These are phyloP conservation scores for Perdita meconis DNA, from an alignment of 2,888 invertebrate species.

Conservation along the genomic window DNA sequence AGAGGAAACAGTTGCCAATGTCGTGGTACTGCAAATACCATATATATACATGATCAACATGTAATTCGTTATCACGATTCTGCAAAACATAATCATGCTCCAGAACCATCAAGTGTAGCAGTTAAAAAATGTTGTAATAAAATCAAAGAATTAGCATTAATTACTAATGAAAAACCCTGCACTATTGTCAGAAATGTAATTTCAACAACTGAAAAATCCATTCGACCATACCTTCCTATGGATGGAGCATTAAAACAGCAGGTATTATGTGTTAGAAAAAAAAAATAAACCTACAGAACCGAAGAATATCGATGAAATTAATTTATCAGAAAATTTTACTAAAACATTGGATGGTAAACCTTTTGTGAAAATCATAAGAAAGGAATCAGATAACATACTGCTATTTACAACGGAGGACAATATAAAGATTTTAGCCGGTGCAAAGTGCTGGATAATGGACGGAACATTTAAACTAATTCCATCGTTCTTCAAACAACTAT, in stretches of 20 bases:
- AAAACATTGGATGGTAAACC: too few relatives aligned
- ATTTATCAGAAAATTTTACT: too few relatives aligned
- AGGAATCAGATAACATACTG: not conserved
- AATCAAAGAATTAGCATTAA: not conserved
- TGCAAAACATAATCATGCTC: not conserved
- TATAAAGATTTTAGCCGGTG: too few relatives aligned
- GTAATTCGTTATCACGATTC: not conserved
- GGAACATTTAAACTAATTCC: slow-evolving; percentile 2
- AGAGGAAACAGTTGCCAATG: not conserved
- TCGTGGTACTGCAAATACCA: not conserved
- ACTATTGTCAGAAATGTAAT: not conserved
- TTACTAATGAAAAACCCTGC: not conserved
- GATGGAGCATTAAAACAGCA: not conserved
- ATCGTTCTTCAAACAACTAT: not conserved
- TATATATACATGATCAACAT: not conserved
- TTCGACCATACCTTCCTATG: not conserved
- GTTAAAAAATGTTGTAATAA: not conserved
- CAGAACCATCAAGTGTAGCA: not conserved
- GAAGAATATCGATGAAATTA: not conserved
- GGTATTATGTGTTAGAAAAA: not conserved
- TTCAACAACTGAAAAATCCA: not conserved
- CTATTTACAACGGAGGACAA: not conserved
- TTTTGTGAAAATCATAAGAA: not conserved
- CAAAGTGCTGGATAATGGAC: not conserved
- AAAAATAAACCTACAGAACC: not conserved